Base-by-base conservation (phyloP, 2,113 vertebrate genomes). In the Ploceus nigricollis region DNA sequence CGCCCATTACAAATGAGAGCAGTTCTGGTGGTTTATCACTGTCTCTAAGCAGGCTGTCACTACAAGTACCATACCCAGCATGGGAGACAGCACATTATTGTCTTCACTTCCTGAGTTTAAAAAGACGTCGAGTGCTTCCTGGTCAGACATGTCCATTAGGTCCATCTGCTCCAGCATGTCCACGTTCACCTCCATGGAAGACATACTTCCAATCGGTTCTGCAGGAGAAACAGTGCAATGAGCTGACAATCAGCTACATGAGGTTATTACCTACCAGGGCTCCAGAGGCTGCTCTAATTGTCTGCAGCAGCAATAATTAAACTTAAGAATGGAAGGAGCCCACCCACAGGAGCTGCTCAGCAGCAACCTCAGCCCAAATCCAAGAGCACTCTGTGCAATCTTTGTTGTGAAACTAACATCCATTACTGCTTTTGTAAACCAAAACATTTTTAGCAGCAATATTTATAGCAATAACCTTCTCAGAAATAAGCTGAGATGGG, bases 111-210 rank as follows among this genome's bases (percentile, higher is more conserved):
- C 97, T 3, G 99, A 99, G 94, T 98, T 99, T 47, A 99, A 96
- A 75, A 99, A 99, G 94, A 99, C 99, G 28, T 99, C 99, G 5
- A 99, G 96, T 30, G 99, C 99, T 96, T 99, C 99, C 85, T 99
- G 99, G 97, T 99, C 99, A 17, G 98, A 99, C 45, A 98, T 94
- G 82, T 99, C 99, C 90, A 98, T 98, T 1, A 99, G 95, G 6
- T 99, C 98, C 98, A 99, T 99, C 95, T 99, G 99, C 89, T 99
- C 99, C 97, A 99, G 96, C 97, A 98, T 97, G 85, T 99, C 99
- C 94, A 99, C 99, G 0, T 98, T 98, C 80, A 98, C 98, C 90
- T 99, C 99, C 99, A 99, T 99, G 80, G 99, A 99, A 2, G 99
- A 99, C 99, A 99, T 98, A 83, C 98, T 98, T 39, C 98, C 98